phyloP scores from a whole-genome alignment of 1,140 invertebrate species.

The Zaprionus ghesquierei region DNA sequence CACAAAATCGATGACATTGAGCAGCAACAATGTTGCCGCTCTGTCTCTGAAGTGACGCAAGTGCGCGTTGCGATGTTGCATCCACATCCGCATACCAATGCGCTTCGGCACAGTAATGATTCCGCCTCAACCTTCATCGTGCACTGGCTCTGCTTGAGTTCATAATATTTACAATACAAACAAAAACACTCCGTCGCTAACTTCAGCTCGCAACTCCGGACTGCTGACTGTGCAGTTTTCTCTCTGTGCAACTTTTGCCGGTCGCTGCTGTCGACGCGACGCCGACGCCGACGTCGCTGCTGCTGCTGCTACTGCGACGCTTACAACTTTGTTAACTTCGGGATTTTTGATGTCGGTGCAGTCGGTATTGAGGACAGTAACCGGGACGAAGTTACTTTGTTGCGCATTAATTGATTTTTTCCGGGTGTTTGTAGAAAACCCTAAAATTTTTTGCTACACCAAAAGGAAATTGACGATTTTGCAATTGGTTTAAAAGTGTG shows the following conservation, averaged over 20 bases:
- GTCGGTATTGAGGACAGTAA: conserved; percentile 81
- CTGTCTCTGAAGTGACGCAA: conserved; percentile 29
- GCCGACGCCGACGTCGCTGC: not conserved
- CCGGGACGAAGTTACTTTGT: conserved; percentile 81
- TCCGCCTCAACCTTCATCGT: conserved; percentile 4
- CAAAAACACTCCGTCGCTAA: conserved; percentile 37
- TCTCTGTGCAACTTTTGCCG: conserved; percentile 50
- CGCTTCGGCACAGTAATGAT: not conserved
- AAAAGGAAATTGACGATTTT: conserved; percentile 6
- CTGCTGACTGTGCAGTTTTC: conserved; percentile 18
- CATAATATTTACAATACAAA: conserved; percentile 67
- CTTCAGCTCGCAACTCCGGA: conserved; percentile 10
- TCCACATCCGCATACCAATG: conserved; percentile 40
- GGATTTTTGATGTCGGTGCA: conserved; percentile 56
- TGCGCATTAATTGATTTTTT: conserved; percentile 78
- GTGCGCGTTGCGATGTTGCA: conserved; percentile 28
- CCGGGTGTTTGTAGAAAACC: conserved; percentile 16
- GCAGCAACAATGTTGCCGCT: conserved; percentile 75
- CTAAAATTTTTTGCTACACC: conserved; percentile 6
- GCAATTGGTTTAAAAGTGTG: not conserved
- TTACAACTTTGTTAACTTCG: conserved; percentile 81
- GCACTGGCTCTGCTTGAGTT: conserved; percentile 44
- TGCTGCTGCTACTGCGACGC: conserved; percentile 29
- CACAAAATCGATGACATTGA: conserved; percentile 82
- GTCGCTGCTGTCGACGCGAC: conserved; percentile 21